Evolutionary conservation across 2,113 vertebrate species (phyloP).

Genomic region (Zosterops lateralis): DNA sequence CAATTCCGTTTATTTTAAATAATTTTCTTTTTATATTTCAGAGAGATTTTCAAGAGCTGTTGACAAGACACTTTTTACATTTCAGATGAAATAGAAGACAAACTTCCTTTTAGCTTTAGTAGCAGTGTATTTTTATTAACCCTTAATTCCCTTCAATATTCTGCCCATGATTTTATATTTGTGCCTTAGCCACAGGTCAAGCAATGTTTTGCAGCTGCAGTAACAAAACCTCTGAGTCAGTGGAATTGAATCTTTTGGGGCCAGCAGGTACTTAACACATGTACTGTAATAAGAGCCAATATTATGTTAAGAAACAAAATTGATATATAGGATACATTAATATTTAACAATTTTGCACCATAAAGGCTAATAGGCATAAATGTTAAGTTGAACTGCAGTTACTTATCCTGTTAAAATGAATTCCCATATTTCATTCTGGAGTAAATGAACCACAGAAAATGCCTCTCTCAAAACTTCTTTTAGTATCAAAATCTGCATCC

Average conservation of each 20-base stretch:
- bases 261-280: background rate
- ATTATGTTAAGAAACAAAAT: background rate
- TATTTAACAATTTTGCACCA: background rate
- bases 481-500: background rate
- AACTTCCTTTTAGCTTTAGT: background rate
- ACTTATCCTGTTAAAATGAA: background rate
- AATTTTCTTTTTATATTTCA: background rate
- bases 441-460: background rate
- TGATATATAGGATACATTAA: background rate
- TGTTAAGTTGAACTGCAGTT: background rate
- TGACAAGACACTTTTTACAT: background rate
- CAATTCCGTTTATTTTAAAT: background rate
- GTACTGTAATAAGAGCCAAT: background rate
- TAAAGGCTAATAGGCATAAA: background rate
- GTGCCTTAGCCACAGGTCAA: background rate
- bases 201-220: background rate
- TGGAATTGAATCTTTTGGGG: background rate
- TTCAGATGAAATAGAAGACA: background rate
- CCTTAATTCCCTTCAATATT: background rate
- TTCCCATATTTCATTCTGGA: background rate
- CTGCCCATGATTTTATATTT: background rate
- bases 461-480: background rate
- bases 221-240: background rate
- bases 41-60: background rate
- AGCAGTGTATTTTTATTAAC: background rate